A percentile compares a stretch with the other conserved stretches of the same genome.
Conservation (phyloP, 2,888 invertebrate species). For the Serripes groenlandicus region DNA sequence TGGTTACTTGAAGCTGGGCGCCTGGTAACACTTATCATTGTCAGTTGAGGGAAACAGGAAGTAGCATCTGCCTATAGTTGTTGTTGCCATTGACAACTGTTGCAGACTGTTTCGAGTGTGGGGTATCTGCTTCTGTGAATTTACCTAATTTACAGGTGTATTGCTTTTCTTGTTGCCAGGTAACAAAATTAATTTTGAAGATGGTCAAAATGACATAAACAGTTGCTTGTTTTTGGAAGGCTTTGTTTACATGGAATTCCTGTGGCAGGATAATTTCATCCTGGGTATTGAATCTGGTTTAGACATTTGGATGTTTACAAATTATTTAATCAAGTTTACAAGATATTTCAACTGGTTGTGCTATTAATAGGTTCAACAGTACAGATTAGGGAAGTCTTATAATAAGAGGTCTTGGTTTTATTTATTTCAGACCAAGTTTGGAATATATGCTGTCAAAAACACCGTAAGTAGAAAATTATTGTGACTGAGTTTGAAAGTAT, state of each 20-base stretch:
- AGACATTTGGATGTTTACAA: too few relatives aligned
- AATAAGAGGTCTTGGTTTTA: too few relatives aligned
- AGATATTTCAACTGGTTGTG: too few relatives aligned
- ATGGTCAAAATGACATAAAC: slow-evolving; percentile 41
- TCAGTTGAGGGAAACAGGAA: slow-evolving; percentile 18
- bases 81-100: background rate
- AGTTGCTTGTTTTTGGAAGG: slow-evolving; percentile 22
- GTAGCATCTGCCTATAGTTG: slow-evolving; percentile 14
- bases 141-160: background rate
- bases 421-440: background rate
- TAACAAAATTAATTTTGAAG: slow-evolving; percentile 27
- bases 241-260: slow-evolving; percentile 10
- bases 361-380: too few relatives aligned
- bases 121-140: background rate
- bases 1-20: slow-evolving; percentile 8
- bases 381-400: too few relatives aligned
- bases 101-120: background rate
- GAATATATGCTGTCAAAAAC: background rate
- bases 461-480: background rate
- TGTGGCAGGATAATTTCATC: background rate
- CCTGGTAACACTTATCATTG: slow-evolving; percentile 47
- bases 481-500: background rate
- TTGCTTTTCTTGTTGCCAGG: slow-evolving; percentile 3
- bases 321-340: too few relatives aligned
- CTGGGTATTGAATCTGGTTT: background rate